phyloP scores from a whole-genome alignment of 1,140 invertebrate species.

The Oedothorax gibbosus region DNA sequence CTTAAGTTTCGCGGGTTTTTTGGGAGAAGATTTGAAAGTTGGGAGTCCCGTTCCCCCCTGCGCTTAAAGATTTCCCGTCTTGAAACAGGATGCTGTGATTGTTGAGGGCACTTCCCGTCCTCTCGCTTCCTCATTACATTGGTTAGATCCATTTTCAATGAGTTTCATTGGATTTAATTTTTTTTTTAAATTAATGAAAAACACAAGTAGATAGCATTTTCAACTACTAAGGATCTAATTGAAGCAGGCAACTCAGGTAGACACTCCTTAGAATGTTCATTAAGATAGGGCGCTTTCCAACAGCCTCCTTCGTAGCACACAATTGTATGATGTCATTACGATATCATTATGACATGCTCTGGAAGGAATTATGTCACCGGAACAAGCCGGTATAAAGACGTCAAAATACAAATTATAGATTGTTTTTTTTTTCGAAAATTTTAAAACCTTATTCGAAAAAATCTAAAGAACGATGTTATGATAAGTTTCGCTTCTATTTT shows the following conservation, averaged over 20 bases:
- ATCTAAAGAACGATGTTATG: no score
- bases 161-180: no score
- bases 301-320: no score
- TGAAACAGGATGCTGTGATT: constrained; percentile 52
- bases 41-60: not conserved
- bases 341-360: no score
- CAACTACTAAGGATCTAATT: not conserved
- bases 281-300: not conserved
- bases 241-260: no score
- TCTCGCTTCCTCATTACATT: constrained; percentile 45
- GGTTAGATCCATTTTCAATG: constrained; percentile 5
- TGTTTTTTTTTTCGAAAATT: no score
- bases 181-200: not conserved
- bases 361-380: no score
- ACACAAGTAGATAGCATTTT: not conserved
- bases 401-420: no score
- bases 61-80: constrained; percentile 36
- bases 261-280: not conserved
- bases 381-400: no score
- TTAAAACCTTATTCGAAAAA: no score
- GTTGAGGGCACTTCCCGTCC: constrained; percentile 27
- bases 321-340: not conserved
- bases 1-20: constrained; percentile 24
- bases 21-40: not conserved
- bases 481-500: no score